Base-by-base conservation (phyloP, 2,797 vertebrate species). In the Cirrhinus mrigala region DNA sequence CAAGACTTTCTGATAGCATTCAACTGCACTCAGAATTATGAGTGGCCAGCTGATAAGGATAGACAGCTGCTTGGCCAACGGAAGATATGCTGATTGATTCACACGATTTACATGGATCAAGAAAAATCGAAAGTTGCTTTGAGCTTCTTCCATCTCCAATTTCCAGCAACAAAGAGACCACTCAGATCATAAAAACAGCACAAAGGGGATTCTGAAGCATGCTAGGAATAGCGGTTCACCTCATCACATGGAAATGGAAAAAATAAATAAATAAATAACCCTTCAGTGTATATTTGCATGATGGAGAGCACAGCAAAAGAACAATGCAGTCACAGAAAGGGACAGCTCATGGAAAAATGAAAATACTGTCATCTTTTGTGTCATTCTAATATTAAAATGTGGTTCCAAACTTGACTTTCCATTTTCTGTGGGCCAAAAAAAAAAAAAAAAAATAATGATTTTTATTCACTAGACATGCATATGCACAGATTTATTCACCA, bases 61-160 rank as follows among this genome's bases (percentile, higher is more conserved):
- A 68, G 68, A 81, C 48, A 20, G 60, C 58, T 80, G 74, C 66
- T 82, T 80, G 70, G 60, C 68, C 62, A 50, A 40, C 62, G 15
- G 71, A 64, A 85, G 76, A 82, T 62, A 68, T 80, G 84, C 85
- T 62, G 85, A 83, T 74, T 76, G 62, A 86, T 88, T 85, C 62
- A 87, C 29, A 75, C 69, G 37, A 73, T 75, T 87, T 58, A 58
- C 70, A 81, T 71, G 58, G 62, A 87, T 75, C 33, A 54, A 83
- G 74, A 62, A 77, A 84, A 84, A 68, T 83, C 44, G 20, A 78
- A 78, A 58, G 58, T 22, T 29, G 22, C 66, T 79, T 86, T 83
- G 75, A 71, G 52, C 22, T 37, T 50, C 56, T 78, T 64, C 9
- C 15, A 54, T 76, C 46, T 76, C 60, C 20, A 83, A 76, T 68